Conservation (phyloP, 2,888 invertebrate genomes). For the Orthosia cruda region DNA sequence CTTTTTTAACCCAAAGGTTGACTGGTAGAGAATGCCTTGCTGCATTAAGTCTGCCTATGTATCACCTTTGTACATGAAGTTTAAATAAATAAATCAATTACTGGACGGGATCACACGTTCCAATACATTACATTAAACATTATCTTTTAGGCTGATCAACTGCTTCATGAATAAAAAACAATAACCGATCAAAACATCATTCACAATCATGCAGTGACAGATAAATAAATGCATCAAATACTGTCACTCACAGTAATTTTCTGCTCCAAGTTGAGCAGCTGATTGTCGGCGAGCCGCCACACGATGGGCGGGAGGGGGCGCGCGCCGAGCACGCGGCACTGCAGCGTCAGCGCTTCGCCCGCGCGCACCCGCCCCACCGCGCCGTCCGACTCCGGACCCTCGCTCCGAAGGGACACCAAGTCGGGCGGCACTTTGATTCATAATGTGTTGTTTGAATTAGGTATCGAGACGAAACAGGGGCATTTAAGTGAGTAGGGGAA, state of each 20-base stretch:
- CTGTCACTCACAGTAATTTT: conserved; percentile 80
- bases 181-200: conserved; percentile 1
- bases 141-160: no score
- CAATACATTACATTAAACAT: neutral
- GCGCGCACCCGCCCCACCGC: conserved; percentile 77
- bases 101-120: neutral
- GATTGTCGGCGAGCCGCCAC: conserved; percentile 82
- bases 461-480: conserved; percentile 6
- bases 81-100: no score
- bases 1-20: no score
- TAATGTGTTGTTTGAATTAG: conserved; percentile 18
- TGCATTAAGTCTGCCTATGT: no score
- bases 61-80: no score
- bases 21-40: no score
- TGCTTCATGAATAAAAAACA: neutral
- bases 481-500: conserved; percentile 1
- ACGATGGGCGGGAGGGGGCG: conserved; percentile 82
- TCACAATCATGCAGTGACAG: conserved; percentile 7
- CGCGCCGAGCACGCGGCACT: conserved; percentile 88
- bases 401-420: conserved; percentile 80
- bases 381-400: conserved; percentile 64
- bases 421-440: conserved; percentile 83
- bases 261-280: conserved; percentile 80
- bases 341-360: conserved; percentile 78
- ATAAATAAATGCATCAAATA: conserved; percentile 16